Evolutionary conservation across 2,797 vertebrate species (phyloP), one percentile per base, ranked within the genome.

Genomic region (Neosilurus hyrtlii): DNA sequence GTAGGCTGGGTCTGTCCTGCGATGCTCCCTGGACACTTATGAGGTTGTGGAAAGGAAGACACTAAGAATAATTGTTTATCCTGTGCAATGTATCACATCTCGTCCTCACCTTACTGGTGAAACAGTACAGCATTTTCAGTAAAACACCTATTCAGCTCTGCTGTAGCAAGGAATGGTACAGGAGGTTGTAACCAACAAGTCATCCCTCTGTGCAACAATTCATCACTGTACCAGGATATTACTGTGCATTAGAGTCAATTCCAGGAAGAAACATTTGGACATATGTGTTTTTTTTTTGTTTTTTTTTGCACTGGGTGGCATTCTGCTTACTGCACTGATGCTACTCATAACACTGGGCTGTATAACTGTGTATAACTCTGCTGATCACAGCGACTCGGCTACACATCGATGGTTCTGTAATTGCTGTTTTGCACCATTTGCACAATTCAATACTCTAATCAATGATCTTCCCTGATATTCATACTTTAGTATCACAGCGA

Each of bases 221-320:
- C 43, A 49, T 70, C 67, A 70, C 67, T 49, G 43, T 51, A 37
- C 37, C 67, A n/a, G 67, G 67, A 70, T 37, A 49, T 70, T 70
- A 52, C 24, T 71, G 43, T 71, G 12, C 68, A 67, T 67, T 37
- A 37, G 65, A 67, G 65, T 30, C 16, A 1, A 18, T 51, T 71
- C 49, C 68, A 71, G 15, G 49, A 71, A 52, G n/a, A 71, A 51
- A 49, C 68, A 8, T 24, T 24, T 24, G 68, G 68, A 71, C 68
- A 70, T 20, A 37, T 51, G 37, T 49, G 22, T 22, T 51, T 10
- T 51, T 51, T 9, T 9, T 51, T 51, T 51, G 20, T 51, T 51
- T 9, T 9, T 51, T 51, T 71, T 71, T 71, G 68, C 43, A 51
- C 68, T 24, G 67, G 67, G 67, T n/a, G 22, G 67, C 67, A 5